These are phyloP conservation scores for Meloidogyne floridensis DNA, from an alignment of 1,140 invertebrate species.

Conservation along the genomic window DNA sequence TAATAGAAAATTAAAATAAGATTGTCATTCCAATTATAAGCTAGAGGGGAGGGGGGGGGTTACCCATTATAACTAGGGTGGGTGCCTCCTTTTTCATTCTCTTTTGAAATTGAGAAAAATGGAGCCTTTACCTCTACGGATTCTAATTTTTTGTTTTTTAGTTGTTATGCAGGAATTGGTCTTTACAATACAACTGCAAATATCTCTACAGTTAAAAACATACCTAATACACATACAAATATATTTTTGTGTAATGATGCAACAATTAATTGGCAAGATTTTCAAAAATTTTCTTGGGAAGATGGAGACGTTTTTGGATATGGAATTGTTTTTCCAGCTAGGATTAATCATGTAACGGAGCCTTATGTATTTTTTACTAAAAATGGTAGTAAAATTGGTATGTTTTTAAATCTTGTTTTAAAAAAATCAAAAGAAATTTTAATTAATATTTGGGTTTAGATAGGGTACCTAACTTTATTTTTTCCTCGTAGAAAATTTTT, in stretches of 20 bases:
- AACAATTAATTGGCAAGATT: background rate
- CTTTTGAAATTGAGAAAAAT: too few relatives aligned
- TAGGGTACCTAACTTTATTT: too few relatives aligned
- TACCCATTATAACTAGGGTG: too few relatives aligned
- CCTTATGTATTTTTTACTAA: background rate
- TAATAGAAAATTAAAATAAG: too few relatives aligned
- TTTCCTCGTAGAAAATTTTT: too few relatives aligned
- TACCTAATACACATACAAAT: background rate
- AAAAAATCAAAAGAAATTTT: background rate
- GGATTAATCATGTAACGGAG: background rate
- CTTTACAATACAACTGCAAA: background rate
- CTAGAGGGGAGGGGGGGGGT: too few relatives aligned
- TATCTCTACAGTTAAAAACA: too few relatives aligned
- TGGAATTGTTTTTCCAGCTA: background rate
- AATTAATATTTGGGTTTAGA: too few relatives aligned
- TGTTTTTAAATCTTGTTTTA: background rate
- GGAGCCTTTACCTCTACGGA: too few relatives aligned
- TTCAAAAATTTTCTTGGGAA: background rate
- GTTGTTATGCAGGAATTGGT: conserved; percentile 4
- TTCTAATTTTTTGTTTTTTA: background rate
- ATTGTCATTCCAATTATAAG: too few relatives aligned
- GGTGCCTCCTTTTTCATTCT: too few relatives aligned
- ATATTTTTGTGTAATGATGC: background rate
- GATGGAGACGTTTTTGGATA: background rate
- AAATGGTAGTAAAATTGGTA: background rate